phyloP scores from a whole-genome alignment of 2,797 vertebrate species.

The Centropyge bicolor region DNA sequence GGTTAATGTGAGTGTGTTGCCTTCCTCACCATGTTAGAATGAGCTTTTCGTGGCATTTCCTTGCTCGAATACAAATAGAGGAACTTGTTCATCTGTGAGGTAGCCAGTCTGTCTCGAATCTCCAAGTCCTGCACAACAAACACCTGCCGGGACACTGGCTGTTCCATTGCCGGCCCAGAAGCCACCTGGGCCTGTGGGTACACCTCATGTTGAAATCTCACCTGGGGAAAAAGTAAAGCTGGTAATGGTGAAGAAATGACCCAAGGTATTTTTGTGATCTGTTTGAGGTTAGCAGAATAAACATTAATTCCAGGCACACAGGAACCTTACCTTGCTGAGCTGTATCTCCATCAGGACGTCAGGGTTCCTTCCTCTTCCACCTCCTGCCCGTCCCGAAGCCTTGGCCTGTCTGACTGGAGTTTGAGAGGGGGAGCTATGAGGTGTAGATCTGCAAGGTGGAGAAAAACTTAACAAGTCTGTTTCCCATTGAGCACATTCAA shows the following conservation, averaged over 20 bases:
- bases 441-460: slow-evolving; percentile 83
- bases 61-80: slow-evolving; percentile 98
- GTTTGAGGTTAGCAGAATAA: neutral
- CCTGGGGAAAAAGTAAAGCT: slow-evolving; percentile 76
- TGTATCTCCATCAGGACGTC: slow-evolving; percentile 99
- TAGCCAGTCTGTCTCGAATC: slow-evolving; percentile 95
- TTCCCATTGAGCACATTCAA: neutral
- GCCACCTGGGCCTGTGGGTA: slow-evolving; percentile 86
- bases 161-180: slow-evolving; percentile 83
- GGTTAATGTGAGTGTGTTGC: neutral
- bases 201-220: slow-evolving; percentile 98
- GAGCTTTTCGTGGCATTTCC: slow-evolving; percentile 97
- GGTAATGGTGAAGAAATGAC: neutral
- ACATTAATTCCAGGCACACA: neutral
- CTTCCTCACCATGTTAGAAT: slow-evolving; percentile 94
- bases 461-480: neutral
- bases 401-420: slow-evolving; percentile 91
- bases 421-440: slow-evolving; percentile 94
- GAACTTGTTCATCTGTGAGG: slow-evolving; percentile 99
- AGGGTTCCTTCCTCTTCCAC: slow-evolving; percentile 93
- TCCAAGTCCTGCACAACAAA: slow-evolving; percentile 97
- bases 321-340: slow-evolving; percentile 90
- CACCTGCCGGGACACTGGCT: slow-evolving; percentile 95
- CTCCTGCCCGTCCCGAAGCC: slow-evolving; percentile 80
- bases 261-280: neutral